Conservation (phyloP, 1,140 invertebrate genomes). For the Penaeus chinensis region DNA sequence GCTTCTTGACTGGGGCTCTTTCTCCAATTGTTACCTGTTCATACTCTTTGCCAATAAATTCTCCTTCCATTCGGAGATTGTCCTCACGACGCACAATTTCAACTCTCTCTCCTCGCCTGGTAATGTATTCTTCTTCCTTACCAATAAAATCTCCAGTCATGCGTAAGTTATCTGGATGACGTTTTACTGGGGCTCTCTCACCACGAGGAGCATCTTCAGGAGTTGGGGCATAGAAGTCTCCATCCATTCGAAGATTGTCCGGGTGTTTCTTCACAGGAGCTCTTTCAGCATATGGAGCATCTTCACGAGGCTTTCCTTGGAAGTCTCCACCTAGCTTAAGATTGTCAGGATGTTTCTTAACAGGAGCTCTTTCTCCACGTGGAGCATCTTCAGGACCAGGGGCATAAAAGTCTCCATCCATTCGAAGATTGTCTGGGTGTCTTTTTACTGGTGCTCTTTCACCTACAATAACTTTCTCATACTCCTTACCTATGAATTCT, state of each 20-base stretch:
- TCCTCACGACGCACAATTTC: slow-evolving; percentile 21
- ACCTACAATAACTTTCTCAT: slow-evolving; percentile 51
- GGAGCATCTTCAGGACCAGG: slow-evolving; percentile 29
- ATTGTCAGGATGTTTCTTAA: slow-evolving; percentile 72
- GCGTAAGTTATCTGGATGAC: slow-evolving; percentile 47
- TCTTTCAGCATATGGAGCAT: slow-evolving; percentile 34
- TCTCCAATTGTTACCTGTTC: slow-evolving; percentile 42
- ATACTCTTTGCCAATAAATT: slow-evolving; percentile 29
- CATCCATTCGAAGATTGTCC: slow-evolving; percentile 41
- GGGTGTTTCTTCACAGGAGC: slow-evolving; percentile 39
- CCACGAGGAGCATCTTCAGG: slow-evolving; percentile 59
- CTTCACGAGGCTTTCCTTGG: slow-evolving; percentile 6
- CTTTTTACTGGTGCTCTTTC: slow-evolving; percentile 33
- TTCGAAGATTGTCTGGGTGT: slow-evolving; percentile 34
- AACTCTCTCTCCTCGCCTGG: background rate
- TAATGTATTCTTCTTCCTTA: slow-evolving; percentile 42
- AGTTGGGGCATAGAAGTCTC: slow-evolving; percentile 65
- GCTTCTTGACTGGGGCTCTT: slow-evolving; percentile 48
- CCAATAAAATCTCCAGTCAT: slow-evolving; percentile 72
- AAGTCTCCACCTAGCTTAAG: slow-evolving; percentile 65
- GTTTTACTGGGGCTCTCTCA: slow-evolving; percentile 45
- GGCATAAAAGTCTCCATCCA: slow-evolving; percentile 63
- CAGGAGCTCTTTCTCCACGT: slow-evolving; percentile 64
- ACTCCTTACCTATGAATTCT: slow-evolving; percentile 58
- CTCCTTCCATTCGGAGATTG: slow-evolving; percentile 46